These are phyloP conservation scores for Balanococcus diminutus DNA, from an alignment of 2,888 invertebrate genomes.

Conservation along the genomic window DNA sequence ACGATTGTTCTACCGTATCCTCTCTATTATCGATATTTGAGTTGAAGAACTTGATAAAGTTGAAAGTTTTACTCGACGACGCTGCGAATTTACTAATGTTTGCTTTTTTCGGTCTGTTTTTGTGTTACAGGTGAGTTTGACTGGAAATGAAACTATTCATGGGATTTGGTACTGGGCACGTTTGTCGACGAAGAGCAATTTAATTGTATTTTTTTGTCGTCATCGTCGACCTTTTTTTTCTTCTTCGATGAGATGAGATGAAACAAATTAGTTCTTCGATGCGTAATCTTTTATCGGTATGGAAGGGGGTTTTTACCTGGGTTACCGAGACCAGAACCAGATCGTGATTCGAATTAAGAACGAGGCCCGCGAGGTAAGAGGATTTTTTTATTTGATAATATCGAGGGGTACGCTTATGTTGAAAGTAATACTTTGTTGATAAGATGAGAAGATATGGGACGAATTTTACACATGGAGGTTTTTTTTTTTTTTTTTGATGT, in stretches of 20 bases:
- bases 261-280: neutral
- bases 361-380: neutral
- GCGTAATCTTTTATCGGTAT: neutral
- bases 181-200: neutral
- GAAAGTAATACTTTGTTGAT: neutral
- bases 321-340: neutral
- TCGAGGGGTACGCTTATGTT: neutral
- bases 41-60: neutral
- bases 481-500: no score
- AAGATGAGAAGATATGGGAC: neutral
- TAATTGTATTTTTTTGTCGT: neutral
- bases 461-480: neutral
- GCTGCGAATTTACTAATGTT: neutral
- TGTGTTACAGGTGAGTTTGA: constrained; percentile 15
- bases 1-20: neutral
- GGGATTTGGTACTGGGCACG: neutral
- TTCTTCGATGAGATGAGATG: neutral
- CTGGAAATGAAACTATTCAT: neutral
- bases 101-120: neutral
- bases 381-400: neutral
- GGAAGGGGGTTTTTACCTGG: neutral
- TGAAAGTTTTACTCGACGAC: neutral
- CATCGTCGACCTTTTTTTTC: neutral
- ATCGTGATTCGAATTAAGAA: neutral
- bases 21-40: neutral